Conservation (phyloP, 2,888 invertebrate genomes). For the Entomobrya proxima region DNA sequence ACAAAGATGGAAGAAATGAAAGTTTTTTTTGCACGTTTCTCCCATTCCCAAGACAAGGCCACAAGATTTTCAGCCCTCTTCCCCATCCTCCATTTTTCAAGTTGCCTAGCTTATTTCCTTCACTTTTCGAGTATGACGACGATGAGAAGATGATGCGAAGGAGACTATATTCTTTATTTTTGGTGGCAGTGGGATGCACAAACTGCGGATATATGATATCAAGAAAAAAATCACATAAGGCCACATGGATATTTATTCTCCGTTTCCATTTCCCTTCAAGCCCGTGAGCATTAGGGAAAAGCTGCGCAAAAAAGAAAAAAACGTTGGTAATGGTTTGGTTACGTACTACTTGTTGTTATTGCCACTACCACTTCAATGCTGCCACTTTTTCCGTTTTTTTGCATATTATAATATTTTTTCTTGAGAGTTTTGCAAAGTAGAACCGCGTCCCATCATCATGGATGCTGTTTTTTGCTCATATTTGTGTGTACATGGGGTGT, state of each 20-base stretch:
- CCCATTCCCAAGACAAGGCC: not conserved
- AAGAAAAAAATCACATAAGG: no score
- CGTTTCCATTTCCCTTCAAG: no score
- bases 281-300: no score
- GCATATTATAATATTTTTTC: no score
- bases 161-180: no score
- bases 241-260: no score
- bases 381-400: not conserved
- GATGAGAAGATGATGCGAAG: not conserved
- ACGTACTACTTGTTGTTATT: not conserved
- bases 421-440: no score
- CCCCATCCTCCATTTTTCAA: not conserved
- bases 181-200: no score
- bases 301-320: no score
- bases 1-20: not conserved
- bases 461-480: not conserved
- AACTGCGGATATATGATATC: no score
- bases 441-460: no score
- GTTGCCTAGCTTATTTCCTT: not conserved
- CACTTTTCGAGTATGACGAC: not conserved
- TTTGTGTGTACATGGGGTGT: no score
- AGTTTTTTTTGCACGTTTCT: not conserved
- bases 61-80: not conserved
- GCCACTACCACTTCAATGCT: not conserved
- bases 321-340: not conserved